Percentiles rank a stretch among this genome's conserved stretches.
Conservation (phyloP, 2,888 invertebrate species). For the Thereva nobilitata region DNA sequence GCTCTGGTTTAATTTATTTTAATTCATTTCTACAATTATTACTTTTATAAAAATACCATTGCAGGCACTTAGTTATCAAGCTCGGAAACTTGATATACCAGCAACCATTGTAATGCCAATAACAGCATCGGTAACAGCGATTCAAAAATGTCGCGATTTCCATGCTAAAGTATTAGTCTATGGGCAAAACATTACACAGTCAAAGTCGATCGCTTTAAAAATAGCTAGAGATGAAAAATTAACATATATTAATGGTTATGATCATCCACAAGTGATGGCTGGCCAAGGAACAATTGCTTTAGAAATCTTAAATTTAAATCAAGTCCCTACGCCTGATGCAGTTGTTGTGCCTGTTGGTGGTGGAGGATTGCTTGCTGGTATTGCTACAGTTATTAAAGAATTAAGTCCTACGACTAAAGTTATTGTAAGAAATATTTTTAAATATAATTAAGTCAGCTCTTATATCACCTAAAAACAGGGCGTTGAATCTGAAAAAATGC, state of each 20-base stretch:
- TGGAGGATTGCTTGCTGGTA: conserved; percentile 91
- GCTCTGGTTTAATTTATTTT: conserved; percentile 67
- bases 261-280: conserved; percentile 93
- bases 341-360: conserved; percentile 88
- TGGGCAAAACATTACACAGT: conserved; percentile 83
- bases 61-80: conserved; percentile 73
- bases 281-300: conserved; percentile 94
- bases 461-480: conserved; percentile 63
- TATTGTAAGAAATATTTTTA: conserved; percentile 68
- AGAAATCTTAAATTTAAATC: conserved; percentile 78
- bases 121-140: conserved; percentile 94
- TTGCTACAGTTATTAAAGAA: conserved; percentile 86
- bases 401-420: conserved; percentile 80
- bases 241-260: conserved; percentile 91
- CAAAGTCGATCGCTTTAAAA: conserved; percentile 77
- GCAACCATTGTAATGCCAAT: conserved; percentile 94
- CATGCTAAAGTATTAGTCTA: conserved; percentile 77
- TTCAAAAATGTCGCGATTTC: conserved; percentile 81
- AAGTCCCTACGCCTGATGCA: conserved; percentile 85
- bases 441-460: not conserved
- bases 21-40: not conserved
- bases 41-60: not conserved
- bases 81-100: conserved; percentile 69
- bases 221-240: conserved; percentile 72
- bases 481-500: conserved; percentile 89